phyloP scores from a whole-genome alignment of 2,888 invertebrate species.

The Archaeoteleia sp. region DNA sequence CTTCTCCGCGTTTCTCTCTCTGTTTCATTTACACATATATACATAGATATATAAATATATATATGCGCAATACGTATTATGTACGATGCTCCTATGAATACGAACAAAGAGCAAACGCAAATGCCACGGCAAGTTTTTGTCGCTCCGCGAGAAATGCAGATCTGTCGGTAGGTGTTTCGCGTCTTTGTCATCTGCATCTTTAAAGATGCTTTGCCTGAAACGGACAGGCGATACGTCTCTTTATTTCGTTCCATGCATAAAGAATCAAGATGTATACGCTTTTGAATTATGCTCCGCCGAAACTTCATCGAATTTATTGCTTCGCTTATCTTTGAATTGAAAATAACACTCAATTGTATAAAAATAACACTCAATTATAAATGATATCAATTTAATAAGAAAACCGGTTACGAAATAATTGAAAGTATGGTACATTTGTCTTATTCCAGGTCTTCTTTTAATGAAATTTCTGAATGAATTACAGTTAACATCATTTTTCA shows the following conservation, averaged over 20 bases:
- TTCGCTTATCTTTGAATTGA: no score
- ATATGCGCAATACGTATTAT: no score
- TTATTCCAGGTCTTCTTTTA: no score
- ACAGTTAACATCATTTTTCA: no score
- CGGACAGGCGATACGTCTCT: neutral
- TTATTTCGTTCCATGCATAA: neutral
- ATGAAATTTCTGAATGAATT: no score
- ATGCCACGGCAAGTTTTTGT: slow-evolving; percentile 5
- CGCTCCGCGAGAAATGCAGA: slow-evolving; percentile 2
- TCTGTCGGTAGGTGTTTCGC: slow-evolving; percentile 4
- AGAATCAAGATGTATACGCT: neutral
- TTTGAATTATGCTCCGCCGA: neutral
- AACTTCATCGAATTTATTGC: neutral
- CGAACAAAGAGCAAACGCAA: slow-evolving; percentile 19
- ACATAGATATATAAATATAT: no score
- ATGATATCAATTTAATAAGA: no score
- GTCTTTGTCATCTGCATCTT: neutral
- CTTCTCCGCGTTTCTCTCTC: slow-evolving; percentile 22
- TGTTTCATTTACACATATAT: no score
- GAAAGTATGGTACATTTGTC: no score
- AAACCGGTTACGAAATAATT: no score
- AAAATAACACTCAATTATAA: no score
- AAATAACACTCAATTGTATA: no score
- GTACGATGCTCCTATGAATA: slow-evolving; percentile 11
- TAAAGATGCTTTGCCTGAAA: slow-evolving; percentile 1